phyloP scores from a whole-genome alignment of 37 sponge, comb jelly and placozoan genomes.

The Axinella damicornis region DNA sequence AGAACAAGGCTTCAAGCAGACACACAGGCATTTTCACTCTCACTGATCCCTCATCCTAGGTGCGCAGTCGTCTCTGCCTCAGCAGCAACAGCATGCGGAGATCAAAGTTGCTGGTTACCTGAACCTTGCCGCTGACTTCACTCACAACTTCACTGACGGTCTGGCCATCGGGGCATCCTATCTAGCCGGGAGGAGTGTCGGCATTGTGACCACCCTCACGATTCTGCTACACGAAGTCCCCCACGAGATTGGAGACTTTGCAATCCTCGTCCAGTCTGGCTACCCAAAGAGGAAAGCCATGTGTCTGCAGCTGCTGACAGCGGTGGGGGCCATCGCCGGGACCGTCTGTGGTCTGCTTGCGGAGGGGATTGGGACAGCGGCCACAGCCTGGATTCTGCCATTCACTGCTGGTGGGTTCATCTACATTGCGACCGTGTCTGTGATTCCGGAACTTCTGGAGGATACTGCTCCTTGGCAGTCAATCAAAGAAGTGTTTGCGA shows the following conservation, averaged over 20 bases:
- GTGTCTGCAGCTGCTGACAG: constrained; percentile 93
- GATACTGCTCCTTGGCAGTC: constrained; percentile 74
- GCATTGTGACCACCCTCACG: constrained; percentile 91
- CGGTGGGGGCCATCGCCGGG: constrained; percentile 89
- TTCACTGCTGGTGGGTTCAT: constrained; percentile 99
- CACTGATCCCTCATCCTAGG: too few species aligned
- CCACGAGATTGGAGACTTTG: constrained; percentile 99
- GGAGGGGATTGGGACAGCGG: constrained; percentile 60
- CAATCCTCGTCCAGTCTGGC: constrained; percentile 96
- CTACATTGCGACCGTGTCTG: constrained; percentile 94
- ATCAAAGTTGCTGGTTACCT: constrained; percentile 93
- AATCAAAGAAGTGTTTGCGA: constrained; percentile 75
- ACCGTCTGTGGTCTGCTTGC: constrained; percentile 86
- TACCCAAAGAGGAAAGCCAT: constrained; percentile 88
- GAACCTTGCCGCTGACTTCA: constrained; percentile 93
- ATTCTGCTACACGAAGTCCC: constrained; percentile 96
- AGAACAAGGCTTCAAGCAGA: too few species aligned
- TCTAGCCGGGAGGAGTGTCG: constrained; percentile 77
- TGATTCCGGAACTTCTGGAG: constrained; percentile 93
- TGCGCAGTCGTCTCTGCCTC: too few species aligned
- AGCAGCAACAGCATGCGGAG: not conserved
- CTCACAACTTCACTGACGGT: constrained; percentile 98
- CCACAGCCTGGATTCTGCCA: constrained; percentile 86
- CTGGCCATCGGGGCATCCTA: constrained; percentile 96
- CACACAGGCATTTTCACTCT: too few species aligned